phyloP scores from a whole-genome alignment of 2,888 invertebrate species.

The Prenolepis imparis region DNA sequence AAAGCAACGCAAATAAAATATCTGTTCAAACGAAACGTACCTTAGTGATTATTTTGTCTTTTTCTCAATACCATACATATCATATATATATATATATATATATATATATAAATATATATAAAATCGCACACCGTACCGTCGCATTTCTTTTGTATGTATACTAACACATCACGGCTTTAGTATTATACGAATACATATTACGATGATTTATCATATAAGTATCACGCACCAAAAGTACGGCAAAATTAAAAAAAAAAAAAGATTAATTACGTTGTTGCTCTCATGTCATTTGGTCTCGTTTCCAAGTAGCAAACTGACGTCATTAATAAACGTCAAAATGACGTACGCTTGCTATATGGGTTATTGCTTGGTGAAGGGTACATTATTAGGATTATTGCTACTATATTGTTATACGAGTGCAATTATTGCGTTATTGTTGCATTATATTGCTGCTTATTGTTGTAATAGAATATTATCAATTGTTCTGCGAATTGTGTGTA shows the following conservation, averaged over 20 bases:
- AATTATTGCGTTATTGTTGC: slow-evolving; percentile 41
- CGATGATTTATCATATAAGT: slow-evolving; percentile 22
- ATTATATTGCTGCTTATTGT: slow-evolving; percentile 55
- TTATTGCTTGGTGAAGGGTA: slow-evolving; percentile 75
- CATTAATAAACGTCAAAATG: too few relatives aligned
- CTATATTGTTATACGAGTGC: slow-evolving; percentile 1
- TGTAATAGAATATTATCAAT: slow-evolving; percentile 42
- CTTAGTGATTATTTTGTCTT: slow-evolving; percentile 85
- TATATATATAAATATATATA: neutral
- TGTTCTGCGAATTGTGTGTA: slow-evolving; percentile 49
- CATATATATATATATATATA: slow-evolving; percentile 51
- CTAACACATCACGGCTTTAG: slow-evolving; percentile 26
- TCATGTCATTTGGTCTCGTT: slow-evolving; percentile 70
- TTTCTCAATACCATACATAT: slow-evolving; percentile 75
- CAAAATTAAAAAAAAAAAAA: neutral
- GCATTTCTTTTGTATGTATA: slow-evolving; percentile 59
- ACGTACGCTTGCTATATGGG: too few relatives aligned
- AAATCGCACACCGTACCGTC: slow-evolving; percentile 66
- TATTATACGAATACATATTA: slow-evolving; percentile 21
- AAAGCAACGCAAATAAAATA: slow-evolving; percentile 80
- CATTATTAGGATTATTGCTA: slow-evolving; percentile 28
- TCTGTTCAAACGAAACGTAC: slow-evolving; percentile 82
- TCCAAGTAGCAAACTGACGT: too few relatives aligned
- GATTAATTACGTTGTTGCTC: slow-evolving; percentile 29
- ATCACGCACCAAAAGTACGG: slow-evolving; percentile 6